These are phyloP conservation scores for Thaumetopoea pityocampa DNA, from an alignment of 1,140 invertebrate genomes.

Conservation along the genomic window DNA sequence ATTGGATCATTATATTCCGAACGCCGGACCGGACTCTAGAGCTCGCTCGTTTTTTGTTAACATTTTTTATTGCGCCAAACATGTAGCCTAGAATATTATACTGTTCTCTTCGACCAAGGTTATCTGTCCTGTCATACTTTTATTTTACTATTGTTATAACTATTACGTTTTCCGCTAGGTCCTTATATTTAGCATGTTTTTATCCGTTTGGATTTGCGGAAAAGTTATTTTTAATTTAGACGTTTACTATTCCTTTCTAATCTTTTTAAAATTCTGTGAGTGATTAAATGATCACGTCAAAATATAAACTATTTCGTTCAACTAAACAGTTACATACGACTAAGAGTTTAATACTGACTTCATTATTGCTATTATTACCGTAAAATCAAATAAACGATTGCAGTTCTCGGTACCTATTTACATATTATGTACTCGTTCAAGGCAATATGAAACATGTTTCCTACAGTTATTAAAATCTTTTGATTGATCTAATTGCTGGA, in stretches of 20 bases:
- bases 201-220: background rate
- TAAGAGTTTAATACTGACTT: no score
- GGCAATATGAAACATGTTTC: no score
- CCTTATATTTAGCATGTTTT: conserved; percentile 7
- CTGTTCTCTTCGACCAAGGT: conserved; percentile 58
- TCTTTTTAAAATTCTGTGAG: no score
- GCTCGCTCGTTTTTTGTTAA: conserved; percentile 50
- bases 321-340: no score
- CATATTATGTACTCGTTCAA: background rate
- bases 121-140: conserved; percentile 38
- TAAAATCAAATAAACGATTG: no score
- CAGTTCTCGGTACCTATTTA: no score
- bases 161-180: conserved; percentile 40
- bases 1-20: conserved; percentile 54
- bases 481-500: conserved; percentile 8
- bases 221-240: conserved; percentile 10
- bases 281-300: no score
- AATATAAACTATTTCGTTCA: no score
- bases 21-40: conserved; percentile 33
- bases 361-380: no score
- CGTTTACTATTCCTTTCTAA: conserved; percentile 7
- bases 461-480: conserved; percentile 8
- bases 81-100: conserved; percentile 44
- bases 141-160: conserved; percentile 49
- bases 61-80: conserved; percentile 52